Evolutionary conservation across 2,888 invertebrate species (phyloP).

Genomic region (Callinectes sapidus): DNA sequence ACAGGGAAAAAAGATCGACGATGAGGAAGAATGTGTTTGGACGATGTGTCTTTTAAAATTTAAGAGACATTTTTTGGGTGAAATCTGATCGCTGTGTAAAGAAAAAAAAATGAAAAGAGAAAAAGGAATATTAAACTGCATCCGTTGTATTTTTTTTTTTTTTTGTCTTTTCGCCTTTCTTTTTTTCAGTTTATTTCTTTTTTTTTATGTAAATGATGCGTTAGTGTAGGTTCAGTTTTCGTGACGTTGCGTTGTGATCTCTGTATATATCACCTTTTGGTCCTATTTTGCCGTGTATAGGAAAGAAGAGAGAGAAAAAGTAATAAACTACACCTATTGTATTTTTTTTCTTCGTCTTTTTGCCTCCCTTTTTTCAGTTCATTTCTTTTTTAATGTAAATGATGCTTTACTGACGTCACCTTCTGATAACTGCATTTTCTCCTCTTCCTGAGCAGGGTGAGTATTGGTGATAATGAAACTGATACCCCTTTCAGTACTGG

Average conservation of each 20-base stretch:
- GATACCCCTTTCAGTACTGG: too few species aligned
- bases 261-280: not conserved
- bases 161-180: not conserved
- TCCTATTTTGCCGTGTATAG: not conserved
- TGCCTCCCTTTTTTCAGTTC: too few species aligned
- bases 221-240: not conserved
- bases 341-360: not conserved
- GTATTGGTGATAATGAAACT: too few species aligned
- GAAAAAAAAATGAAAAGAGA: not conserved
- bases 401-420: too few species aligned
- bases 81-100: not conserved
- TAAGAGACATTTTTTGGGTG: not conserved
- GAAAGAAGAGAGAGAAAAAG: too few species aligned
- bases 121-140: not conserved
- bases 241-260: not conserved
- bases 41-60: not conserved
- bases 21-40: not conserved
- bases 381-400: too few species aligned
- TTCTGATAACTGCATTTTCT: too few species aligned
- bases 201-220: not conserved
- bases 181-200: not conserved
- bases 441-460: too few species aligned
- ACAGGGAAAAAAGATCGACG: not conserved
- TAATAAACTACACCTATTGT: too few species aligned
- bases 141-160: not conserved